Evolutionary conservation across 2,113 vertebrate species (phyloP), one percentile per base, ranked within the genome.

Genomic region (Spilogale gracilis): DNA sequence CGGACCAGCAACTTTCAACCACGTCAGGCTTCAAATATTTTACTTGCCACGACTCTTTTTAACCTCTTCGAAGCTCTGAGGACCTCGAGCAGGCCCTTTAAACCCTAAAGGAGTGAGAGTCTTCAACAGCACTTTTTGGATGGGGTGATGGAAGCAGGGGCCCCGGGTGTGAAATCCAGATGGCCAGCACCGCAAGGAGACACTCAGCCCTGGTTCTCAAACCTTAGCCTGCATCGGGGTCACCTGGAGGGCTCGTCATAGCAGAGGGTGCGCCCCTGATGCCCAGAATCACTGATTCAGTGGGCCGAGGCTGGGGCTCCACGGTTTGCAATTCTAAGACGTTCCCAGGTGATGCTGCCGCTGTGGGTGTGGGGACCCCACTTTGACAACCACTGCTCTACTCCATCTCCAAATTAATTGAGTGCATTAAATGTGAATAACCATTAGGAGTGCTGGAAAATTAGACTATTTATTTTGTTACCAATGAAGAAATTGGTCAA

Each of bases 401-500:
- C 56, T 48, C 63, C 73, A 65, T 86, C 89, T 89, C 18, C 61
- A 89, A 91, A 30, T 89, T 52, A 63, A 45, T 8, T 27, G 60
- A 84, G 81, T 78, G 67, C 38, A 54, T 3, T 32, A 21, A 86
- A 30, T 50, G 1, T 65, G 23, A 89, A 65, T 60, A 93, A 38
- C n/a, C 67, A 80, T 84, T 25, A 50, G 48, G 23, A 91, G 17
- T 21, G 25, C 56, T 86, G 48, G 52, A 54, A 82, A 56, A 85
- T 88, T 78, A 73, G 60, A 86, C 27, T 43, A 27, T 17, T 69
- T 58, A 71, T 50, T 97, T 92, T 73, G 43, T 82, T 90, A 85
- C 56, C 73, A 84, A 73, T 93, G 30, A 74, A 63, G 50, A 87
- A 11, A 85, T 88, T 56, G 23, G 81, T 82, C 54, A 84, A n/a